Percentiles rank a stretch among this genome's conserved stretches.
These are phyloP conservation scores for Miichthys miiuy DNA, from an alignment of 2,797 vertebrate genomes.

Conservation along the genomic window DNA sequence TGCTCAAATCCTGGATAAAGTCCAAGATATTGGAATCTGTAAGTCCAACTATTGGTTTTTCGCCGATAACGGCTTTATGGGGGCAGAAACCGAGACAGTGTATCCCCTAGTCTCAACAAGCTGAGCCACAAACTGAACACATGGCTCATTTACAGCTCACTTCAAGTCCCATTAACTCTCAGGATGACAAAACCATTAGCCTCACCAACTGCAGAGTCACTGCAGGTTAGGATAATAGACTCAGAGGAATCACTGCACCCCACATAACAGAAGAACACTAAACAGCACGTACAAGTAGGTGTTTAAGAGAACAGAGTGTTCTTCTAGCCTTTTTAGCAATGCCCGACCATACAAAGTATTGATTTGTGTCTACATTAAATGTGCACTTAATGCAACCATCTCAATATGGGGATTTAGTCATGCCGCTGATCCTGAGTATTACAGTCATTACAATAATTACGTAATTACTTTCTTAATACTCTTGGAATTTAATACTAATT, in stretches of 20 bases:
- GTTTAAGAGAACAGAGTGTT: conserved; percentile 3
- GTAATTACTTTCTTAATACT: conserved; percentile 1
- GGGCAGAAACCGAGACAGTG: not conserved
- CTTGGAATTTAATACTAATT: not conserved
- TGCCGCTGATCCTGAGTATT: not conserved
- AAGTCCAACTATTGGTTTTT: not conserved
- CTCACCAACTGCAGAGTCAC: conserved; percentile 18
- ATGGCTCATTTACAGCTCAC: conserved; percentile 12
- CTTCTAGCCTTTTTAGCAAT: not conserved
- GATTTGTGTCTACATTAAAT: conserved; percentile 7
- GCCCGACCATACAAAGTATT: not conserved
- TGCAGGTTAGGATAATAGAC: conserved; percentile 36
- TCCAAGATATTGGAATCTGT: not conserved
- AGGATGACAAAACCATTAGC: conserved; percentile 44
- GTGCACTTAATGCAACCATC: conserved; percentile 9
- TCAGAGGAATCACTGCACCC: conserved; percentile 16
- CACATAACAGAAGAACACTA: conserved; percentile 22
- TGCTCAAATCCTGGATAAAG: not conserved
- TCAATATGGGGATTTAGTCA: conserved; percentile 1
- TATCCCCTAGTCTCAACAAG: not conserved
- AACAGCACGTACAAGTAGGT: conserved; percentile 17
- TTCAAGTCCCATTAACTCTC: conserved; percentile 41
- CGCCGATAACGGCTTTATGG: not conserved
- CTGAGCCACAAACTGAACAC: conserved; percentile 15
- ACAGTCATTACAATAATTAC: not conserved